These are phyloP conservation scores for Zapus hudsonius DNA, from an alignment of 2,113 vertebrate genomes.

Conservation along the genomic window DNA sequence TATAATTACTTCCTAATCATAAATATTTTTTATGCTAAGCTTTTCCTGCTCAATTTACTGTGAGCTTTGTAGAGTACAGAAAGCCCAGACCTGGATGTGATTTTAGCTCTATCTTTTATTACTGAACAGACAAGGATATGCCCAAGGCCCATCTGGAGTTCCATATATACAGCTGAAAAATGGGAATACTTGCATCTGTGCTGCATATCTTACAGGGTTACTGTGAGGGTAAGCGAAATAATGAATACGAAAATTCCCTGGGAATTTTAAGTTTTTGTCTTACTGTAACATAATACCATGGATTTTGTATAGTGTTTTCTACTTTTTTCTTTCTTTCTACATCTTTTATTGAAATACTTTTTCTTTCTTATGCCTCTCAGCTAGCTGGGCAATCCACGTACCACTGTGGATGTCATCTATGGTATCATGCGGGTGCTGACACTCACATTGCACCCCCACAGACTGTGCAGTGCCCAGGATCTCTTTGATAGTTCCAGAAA, in stretches of 20 bases:
- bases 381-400: no score
- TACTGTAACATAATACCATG: not conserved
- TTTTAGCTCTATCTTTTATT: constrained; percentile 26
- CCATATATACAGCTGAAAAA: constrained; percentile 24
- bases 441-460: no score
- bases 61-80: not conserved
- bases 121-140: not conserved
- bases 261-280: constrained; percentile 34
- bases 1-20: not conserved
- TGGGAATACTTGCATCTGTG: not conserved
- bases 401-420: no score
- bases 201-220: not conserved
- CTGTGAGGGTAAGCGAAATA: constrained; percentile 21
- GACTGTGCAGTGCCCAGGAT: no score
- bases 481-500: no score
- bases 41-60: not conserved
- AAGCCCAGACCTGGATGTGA: not conserved
- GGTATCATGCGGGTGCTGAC: no score
- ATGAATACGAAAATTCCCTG: not conserved
- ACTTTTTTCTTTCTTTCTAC: no score
- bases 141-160: not conserved
- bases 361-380: no score
- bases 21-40: not conserved
- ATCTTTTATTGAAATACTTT: no score
- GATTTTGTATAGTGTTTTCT: not conserved